Base-by-base conservation (phyloP, 2,797 vertebrate genomes). In the Buphagus erythrorhynchus region DNA sequence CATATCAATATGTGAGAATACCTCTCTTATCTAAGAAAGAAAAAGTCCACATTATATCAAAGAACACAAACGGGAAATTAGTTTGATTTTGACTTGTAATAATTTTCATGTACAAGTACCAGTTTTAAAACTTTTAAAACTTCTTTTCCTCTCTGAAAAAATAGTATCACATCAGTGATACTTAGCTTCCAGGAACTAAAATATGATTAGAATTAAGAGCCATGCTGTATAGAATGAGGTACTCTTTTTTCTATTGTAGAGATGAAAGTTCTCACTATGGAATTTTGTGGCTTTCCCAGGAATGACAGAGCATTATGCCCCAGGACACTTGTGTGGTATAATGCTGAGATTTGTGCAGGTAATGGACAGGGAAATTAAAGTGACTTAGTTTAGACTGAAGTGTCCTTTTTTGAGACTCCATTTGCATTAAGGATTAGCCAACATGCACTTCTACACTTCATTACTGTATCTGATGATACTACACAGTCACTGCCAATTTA, bases 1-100 rank as follows among this genome's bases (percentile, higher is more conserved):
- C 98, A 99, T 98, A 94, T 99, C 99, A 97, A 99, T 98, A 77
- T 99, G 99, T 84, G 98, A 98, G 74, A 99, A 86, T 49, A 99
- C 36, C 78, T 99, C 99, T 69, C 98, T 99, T 91, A 99, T 88
- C 99, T 99, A 96, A 92, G 69, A 89, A 95, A 86, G 49, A 79
- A 91, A 51, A 96, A 67, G 38, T 40, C 29, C 73, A 95, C 58
- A 95, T 55, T 75, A 83, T 4, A 26, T 48, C 63, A 88, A 58
- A 69, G 13, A 88, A 69, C 25, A 92, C 29, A 20, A 87, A 90
- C 1, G 6, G 21, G 15, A 94, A 77, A 29, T 61, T 26, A 86
- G 28, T 61, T 82, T 20, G 26, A 58, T 49, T 84, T 85, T 69
- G 22, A 62, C 31, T 84, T 71, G 6, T 42, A 73, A 61, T 5